Conservation (phyloP, 2,888 invertebrate species). For the Chrysolina americana region DNA sequence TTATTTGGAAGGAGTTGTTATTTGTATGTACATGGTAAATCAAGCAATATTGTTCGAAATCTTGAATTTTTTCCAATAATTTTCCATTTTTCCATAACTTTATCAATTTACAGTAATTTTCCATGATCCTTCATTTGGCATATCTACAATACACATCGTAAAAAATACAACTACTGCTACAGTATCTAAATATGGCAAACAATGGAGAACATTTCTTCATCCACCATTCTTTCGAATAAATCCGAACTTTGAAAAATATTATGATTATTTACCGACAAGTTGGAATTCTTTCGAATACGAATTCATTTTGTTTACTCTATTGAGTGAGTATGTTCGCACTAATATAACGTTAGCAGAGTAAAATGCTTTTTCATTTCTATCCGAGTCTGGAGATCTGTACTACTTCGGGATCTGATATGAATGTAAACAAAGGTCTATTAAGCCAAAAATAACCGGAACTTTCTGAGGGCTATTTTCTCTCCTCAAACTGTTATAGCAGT, state of each 20-base stretch:
- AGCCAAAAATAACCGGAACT: conserved; percentile 55
- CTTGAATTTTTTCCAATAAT: no score
- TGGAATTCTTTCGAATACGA: conserved; percentile 45
- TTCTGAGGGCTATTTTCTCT: conserved; percentile 26
- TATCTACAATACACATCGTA: no score
- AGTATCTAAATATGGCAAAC: not conserved
- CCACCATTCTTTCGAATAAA: conserved; percentile 44
- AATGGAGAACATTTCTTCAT: conserved; percentile 16
- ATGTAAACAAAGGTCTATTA: conserved; percentile 64
- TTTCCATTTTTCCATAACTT: no score
- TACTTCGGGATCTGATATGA: conserved; percentile 62
- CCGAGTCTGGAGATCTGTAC: conserved; percentile 49
- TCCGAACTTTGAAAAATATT: conserved; percentile 43
- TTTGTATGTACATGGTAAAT: no score
- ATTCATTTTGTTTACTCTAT: conserved; percentile 57
- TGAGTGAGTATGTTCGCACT: conserved; percentile 56
- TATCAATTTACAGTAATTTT: no score
- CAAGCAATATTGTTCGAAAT: no score
- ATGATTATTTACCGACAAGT: conserved; percentile 47
- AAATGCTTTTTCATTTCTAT: conserved; percentile 54
- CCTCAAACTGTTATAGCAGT: conserved; percentile 47
- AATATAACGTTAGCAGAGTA: conserved; percentile 53
- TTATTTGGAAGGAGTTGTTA: no score
- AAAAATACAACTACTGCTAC: no score
- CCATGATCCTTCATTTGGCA: no score